These are phyloP conservation scores for Paramormyrops kingsleyae DNA, from an alignment of 2,113 vertebrate genomes.

Conservation along the genomic window DNA sequence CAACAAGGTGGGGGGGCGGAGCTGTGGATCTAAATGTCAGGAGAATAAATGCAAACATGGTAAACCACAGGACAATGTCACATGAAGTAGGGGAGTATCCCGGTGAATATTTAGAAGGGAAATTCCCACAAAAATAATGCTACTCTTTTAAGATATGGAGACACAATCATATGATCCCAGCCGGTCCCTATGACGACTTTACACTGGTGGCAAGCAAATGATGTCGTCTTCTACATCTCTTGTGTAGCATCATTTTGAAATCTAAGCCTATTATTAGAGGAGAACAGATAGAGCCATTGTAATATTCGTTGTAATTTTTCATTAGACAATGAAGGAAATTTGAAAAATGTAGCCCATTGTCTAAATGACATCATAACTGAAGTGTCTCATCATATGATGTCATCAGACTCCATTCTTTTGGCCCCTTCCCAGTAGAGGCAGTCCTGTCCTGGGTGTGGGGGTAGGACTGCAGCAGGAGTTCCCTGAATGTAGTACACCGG, in stretches of 20 bases:
- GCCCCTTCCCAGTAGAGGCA: background rate
- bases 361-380: slow-evolving; percentile 11
- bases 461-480: background rate
- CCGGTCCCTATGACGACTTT: background rate
- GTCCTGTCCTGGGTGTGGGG: background rate
- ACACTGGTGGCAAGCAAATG: background rate
- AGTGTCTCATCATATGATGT: slow-evolving; percentile 8
- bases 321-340: slow-evolving; percentile 5
- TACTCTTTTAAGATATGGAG: background rate
- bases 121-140: background rate
- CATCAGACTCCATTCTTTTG: slow-evolving; percentile 10
- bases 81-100: background rate
- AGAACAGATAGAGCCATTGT: slow-evolving; percentile 10
- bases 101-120: background rate
- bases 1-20: background rate
- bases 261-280: slow-evolving; percentile 4
- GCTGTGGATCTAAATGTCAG: background rate
- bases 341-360: slow-evolving; percentile 7
- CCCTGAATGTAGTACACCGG: background rate
- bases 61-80: background rate
- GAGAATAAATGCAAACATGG: background rate
- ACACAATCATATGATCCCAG: background rate
- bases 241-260: slow-evolving; percentile 5
- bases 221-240: background rate
- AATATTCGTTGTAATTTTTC: slow-evolving; percentile 1